Evolutionary conservation across 2,113 vertebrate species (phyloP), one percentile per base, ranked within the genome.

Genomic region (Anarhynchus alexandrinus): DNA sequence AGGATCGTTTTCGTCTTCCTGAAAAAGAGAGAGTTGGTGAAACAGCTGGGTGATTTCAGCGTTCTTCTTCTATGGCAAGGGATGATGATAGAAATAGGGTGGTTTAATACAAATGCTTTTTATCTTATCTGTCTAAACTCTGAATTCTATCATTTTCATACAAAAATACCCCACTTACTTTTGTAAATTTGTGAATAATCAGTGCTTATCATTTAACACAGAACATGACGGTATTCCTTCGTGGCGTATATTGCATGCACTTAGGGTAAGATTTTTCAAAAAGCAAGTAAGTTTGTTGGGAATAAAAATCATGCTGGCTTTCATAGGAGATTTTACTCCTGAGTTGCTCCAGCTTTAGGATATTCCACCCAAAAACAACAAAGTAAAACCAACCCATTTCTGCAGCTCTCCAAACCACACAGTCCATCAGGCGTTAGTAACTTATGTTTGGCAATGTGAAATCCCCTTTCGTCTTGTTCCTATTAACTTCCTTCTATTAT

Each of bases 321-420:
- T 92, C 64, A 82, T 78, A 81, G 55, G 51, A 93, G 65, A 64
- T 88, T 90, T 92, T 66, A 62, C 21, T 94, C 78, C 79, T 81
- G 72, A 74, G 34, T 67, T 51, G 9, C 36, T 83, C 32, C 77
- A 86, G 82, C 79, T 90, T 86, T 81, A 92, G 69, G 66, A 94
- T 92, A 92, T 96, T 78, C 69, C 55, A 84, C 59, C 30, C 69
- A 51, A 96, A 94, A 59, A 1, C 86, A 95, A 81, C n/a, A 78
- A 70, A 72, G 86, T 64, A 74, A 91, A 95, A 93, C 89, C 69
- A 89, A 91, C 77, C 57, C 6, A 1, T 94, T 96, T 78, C 80
- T 94, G 79, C 69, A 67, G n/a, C 80, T 79, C 67, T 92, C 59
- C 59, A 86, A 81, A 90, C 80, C 86, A 79, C 61, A 66, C 26